These are phyloP conservation scores for Papilio polyxenes DNA, from an alignment of 1,140 invertebrate genomes.

Conservation along the genomic window DNA sequence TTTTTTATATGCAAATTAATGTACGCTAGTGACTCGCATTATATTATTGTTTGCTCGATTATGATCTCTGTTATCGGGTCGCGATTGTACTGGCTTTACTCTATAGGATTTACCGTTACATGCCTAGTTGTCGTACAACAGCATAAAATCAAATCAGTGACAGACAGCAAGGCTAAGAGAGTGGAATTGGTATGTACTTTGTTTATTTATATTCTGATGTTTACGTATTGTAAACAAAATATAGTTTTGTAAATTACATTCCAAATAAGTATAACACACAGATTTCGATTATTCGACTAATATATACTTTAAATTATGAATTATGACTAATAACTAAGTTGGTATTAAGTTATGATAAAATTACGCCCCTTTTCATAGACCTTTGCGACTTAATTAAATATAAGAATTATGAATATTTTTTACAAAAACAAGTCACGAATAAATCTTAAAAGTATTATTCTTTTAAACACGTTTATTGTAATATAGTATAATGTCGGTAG, in stretches of 20 bases:
- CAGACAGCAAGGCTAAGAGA: background rate
- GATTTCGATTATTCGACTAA: background rate
- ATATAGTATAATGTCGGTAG: no score
- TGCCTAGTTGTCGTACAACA: background rate
- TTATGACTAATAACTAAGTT: background rate
- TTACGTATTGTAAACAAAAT: background rate
- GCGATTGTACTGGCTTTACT: background rate
- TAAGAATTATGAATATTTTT: no score
- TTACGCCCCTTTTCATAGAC: no score
- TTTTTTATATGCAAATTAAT: background rate
- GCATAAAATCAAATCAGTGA: background rate
- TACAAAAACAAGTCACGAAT: no score
- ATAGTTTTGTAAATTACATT: background rate
- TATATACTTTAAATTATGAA: background rate
- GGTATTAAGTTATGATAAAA: no score
- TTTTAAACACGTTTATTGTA: no score
- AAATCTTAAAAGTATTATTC: no score
- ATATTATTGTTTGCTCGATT: background rate
- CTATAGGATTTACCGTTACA: conserved; percentile 1
- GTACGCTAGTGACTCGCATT: background rate
- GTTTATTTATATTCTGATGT: background rate
- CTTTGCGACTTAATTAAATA: no score
- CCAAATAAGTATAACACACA: background rate
- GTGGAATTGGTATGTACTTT: background rate
- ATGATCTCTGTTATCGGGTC: background rate